Evolutionary conservation across 2,113 vertebrate species (phyloP).

Genomic region (Apteryx mantelli): DNA sequence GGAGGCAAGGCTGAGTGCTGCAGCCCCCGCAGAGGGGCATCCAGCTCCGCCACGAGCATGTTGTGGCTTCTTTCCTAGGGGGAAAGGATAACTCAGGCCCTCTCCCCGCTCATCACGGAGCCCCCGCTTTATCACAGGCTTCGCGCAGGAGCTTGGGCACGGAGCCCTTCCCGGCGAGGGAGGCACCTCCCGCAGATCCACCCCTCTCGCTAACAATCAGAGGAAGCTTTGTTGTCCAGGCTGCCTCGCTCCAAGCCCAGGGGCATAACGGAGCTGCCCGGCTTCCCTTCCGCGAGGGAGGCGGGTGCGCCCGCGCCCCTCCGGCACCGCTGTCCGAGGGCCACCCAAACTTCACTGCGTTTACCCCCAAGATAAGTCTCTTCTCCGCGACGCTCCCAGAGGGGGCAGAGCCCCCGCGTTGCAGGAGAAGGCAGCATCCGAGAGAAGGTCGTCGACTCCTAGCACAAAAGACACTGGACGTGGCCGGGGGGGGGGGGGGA

Average conservation of each 20-base stretch:
- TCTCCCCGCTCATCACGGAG: neutral
- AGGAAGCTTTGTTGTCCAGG: neutral
- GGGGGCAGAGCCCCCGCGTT: rapidly evolving
- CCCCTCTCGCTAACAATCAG: neutral
- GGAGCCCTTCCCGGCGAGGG: neutral
- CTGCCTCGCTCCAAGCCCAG: neutral
- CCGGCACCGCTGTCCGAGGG: neutral
- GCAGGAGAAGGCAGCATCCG: neutral
- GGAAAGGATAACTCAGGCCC: neutral
- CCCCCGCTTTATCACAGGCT: rapidly evolving
- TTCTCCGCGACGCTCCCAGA: rapidly evolving
- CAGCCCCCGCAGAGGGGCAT: neutral
- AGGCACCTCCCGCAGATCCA: neutral
- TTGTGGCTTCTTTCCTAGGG: rapidly evolving
- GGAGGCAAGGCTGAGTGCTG: neutral
- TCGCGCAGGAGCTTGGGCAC: neutral
- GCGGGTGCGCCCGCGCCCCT: neutral
- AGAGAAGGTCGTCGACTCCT: neutral
- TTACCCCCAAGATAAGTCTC: neutral
- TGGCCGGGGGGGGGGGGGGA: neutral
- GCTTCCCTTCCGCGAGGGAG: rapidly evolving
- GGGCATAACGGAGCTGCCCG: neutral
- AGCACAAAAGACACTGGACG: neutral
- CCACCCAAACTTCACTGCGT: rapidly evolving
- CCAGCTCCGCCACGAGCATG: neutral